Percentiles rank a stretch among this genome's conserved stretches.
These are phyloP conservation scores for Antitype chi DNA, from an alignment of 2,888 invertebrate genomes.

Conservation along the genomic window DNA sequence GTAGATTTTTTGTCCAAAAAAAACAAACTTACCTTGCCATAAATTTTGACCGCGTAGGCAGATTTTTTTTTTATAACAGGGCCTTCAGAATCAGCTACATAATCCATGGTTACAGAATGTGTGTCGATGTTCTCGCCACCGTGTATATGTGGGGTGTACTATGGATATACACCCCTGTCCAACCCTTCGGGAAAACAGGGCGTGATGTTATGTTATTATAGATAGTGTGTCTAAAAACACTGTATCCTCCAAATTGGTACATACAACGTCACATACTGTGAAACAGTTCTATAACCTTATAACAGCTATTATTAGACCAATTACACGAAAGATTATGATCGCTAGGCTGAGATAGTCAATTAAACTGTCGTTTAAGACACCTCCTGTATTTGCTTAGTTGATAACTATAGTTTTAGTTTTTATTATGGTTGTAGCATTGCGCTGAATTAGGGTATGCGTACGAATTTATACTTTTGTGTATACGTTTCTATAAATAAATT, in stretches of 20 bases:
- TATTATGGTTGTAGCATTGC: constrained; percentile 15
- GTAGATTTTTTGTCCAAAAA: no score
- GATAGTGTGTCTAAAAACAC: not conserved
- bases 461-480: not conserved
- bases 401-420: constrained; percentile 41
- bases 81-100: no score
- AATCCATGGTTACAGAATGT: no score
- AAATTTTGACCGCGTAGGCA: no score
- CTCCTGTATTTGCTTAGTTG: constrained; percentile 50
- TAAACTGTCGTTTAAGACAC: constrained; percentile 59
- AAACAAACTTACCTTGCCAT: no score
- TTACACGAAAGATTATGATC: constrained; percentile 64
- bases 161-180: no score
- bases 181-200: no score
- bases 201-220: no score
- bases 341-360: constrained; percentile 55
- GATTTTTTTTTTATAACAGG: no score
- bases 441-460: not conserved
- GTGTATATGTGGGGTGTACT: no score
- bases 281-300: constrained; percentile 57
- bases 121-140: no score
- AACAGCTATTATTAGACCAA: constrained; percentile 62
- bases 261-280: constrained; percentile 28
- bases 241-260: constrained; percentile 9
- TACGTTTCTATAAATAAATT: not conserved